Conservation (phyloP, 2,113 vertebrate genomes). For the Nothobranchius furzeri region DNA sequence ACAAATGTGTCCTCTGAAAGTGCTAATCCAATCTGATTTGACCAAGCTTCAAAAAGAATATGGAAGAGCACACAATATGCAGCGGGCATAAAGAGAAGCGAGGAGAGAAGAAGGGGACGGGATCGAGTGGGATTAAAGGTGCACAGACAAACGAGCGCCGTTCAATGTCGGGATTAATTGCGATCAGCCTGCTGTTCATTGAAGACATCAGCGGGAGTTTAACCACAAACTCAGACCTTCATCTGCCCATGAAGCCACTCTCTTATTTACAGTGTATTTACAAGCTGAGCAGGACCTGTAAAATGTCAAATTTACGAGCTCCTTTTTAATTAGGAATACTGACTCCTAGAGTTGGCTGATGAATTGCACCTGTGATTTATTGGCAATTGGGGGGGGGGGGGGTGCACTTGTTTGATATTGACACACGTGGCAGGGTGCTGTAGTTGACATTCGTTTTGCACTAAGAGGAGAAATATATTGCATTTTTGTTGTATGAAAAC, state of each 20-base stretch:
- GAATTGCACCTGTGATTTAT: conserved; percentile 79
- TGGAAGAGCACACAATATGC: conserved; percentile 7
- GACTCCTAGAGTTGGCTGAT: conserved; percentile 77
- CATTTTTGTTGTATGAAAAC: conserved; percentile 41
- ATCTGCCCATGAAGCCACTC: conserved; percentile 62
- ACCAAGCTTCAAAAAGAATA: conserved; percentile 47
- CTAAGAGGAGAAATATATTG: conserved; percentile 62
- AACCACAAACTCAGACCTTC: conserved; percentile 51
- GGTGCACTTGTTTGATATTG: conserved; percentile 58
- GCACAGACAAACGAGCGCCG: background rate
- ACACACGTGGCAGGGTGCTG: conserved; percentile 46
- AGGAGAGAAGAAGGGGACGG: background rate
- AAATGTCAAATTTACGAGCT: conserved; percentile 83
- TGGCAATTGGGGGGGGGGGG: conserved; percentile 44
- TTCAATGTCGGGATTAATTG: conserved; percentile 21
- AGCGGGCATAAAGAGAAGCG: background rate
- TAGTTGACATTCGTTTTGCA: conserved; percentile 53
- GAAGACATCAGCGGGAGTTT: conserved; percentile 49
- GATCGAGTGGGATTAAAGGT: background rate
- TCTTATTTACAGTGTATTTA: conserved; percentile 72
- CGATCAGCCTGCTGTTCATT: conserved; percentile 15
- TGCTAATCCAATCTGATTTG: conserved; percentile 69
- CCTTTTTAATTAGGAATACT: conserved; percentile 89
- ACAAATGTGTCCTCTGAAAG: conserved; percentile 66
- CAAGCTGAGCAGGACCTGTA: conserved; percentile 74